Percentiles rank a stretch among this genome's conserved stretches.
Evolutionary conservation across 1,140 invertebrate species (phyloP).

Genomic region (Penaeus japonicus): DNA sequence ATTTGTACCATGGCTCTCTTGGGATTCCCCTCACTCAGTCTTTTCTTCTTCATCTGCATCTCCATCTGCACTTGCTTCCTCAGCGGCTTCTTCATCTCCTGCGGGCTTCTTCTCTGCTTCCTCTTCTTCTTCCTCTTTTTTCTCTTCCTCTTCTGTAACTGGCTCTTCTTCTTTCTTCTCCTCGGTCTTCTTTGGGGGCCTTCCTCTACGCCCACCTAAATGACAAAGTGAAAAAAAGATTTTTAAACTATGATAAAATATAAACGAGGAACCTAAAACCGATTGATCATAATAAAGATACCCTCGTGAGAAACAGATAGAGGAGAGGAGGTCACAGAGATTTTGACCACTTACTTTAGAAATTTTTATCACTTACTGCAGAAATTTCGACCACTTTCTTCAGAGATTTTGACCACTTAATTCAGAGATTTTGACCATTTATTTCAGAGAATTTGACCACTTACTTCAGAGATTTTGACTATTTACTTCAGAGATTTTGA

Average conservation of each 20-base stretch:
- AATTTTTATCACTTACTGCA: too few relatives aligned
- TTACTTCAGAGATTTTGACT: too few relatives aligned
- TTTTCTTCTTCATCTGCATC: conserved; percentile 16
- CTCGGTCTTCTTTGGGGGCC: conserved; percentile 40
- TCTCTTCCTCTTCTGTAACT: conserved; percentile 15
- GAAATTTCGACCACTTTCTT: too few relatives aligned
- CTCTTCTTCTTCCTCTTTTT: conserved; percentile 2
- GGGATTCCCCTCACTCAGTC: conserved; percentile 27
- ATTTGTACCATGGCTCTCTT: conserved; percentile 44
- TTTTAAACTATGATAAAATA: neutral
- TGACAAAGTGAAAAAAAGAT: neutral
- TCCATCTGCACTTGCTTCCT: neutral
- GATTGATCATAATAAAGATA: too few relatives aligned
- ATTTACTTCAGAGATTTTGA: too few relatives aligned
- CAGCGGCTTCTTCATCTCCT: neutral
- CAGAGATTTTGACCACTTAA: too few relatives aligned
- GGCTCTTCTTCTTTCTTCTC: conserved; percentile 37
- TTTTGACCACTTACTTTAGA: too few relatives aligned
- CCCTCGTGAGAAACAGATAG: too few relatives aligned
- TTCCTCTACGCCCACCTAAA: conserved; percentile 33
- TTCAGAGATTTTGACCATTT: too few relatives aligned
- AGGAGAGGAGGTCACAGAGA: too few relatives aligned
- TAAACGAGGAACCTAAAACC: too few relatives aligned
- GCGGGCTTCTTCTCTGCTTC: neutral
- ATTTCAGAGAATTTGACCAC: too few relatives aligned